Conservation (phyloP, 2,113 vertebrate species). For the Lycaon pictus region DNA sequence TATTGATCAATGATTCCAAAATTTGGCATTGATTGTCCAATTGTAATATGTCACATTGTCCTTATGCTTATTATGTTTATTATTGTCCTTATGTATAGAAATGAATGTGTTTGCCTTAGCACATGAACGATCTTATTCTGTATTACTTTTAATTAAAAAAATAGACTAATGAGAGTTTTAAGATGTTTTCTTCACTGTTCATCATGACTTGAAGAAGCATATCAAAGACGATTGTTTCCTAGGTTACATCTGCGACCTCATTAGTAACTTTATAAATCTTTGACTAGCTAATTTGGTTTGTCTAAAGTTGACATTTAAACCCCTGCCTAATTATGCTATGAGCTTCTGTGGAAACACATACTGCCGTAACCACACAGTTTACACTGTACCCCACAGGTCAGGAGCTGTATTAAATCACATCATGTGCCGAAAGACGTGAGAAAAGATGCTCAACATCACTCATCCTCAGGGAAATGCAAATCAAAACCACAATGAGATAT, state of each 20-base stretch:
- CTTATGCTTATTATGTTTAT: background rate
- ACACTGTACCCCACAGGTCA: background rate
- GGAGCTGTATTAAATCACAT: background rate
- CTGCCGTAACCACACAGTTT: background rate
- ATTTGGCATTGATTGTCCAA: background rate
- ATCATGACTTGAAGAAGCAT: background rate
- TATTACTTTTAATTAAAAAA: background rate
- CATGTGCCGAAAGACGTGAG: background rate
- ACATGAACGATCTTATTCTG: background rate
- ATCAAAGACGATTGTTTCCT: background rate
- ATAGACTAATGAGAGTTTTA: background rate
- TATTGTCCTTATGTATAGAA: background rate
- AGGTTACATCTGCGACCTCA: background rate
- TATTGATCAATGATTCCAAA: background rate
- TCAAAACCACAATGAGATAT: background rate
- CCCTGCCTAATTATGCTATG: background rate
- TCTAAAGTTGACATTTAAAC: background rate
- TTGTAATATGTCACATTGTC: background rate
- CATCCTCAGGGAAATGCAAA: background rate
- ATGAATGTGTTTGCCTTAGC: background rate
- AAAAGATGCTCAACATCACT: background rate
- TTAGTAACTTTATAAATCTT: conserved; percentile 17
- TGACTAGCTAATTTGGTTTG: background rate
- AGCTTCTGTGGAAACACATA: background rate
- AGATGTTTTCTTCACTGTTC: background rate